These are phyloP conservation scores for Microctenopoma steveboyesi DNA, from an alignment of 2,797 vertebrate genomes.

Conservation along the genomic window DNA sequence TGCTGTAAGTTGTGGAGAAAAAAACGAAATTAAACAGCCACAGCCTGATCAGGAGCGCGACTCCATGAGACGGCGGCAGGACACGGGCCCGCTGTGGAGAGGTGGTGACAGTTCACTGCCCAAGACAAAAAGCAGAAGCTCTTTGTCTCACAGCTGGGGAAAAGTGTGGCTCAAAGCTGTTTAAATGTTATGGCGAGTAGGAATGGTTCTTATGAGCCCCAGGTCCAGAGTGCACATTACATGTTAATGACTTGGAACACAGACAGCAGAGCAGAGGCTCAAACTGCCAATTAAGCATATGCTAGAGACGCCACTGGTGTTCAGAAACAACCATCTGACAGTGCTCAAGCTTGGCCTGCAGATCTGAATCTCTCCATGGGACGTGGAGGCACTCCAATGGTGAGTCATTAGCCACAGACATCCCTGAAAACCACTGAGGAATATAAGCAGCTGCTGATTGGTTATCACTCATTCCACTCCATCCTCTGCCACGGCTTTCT, in stretches of 20 bases:
- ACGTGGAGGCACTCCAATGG: slow-evolving; percentile 69
- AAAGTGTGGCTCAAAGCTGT: slow-evolving; percentile 57
- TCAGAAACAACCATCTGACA: slow-evolving; percentile 74
- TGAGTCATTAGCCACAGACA: slow-evolving; percentile 75
- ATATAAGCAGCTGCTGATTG: slow-evolving; percentile 64
- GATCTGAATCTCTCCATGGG: slow-evolving; percentile 67
- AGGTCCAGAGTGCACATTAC: slow-evolving; percentile 74
- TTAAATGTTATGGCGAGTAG: slow-evolving; percentile 64
- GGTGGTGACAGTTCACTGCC: slow-evolving; percentile 62
- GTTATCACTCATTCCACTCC: slow-evolving; percentile 40
- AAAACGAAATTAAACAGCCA: slow-evolving; percentile 27
- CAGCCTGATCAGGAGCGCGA: slow-evolving; percentile 13
- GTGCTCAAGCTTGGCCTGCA: slow-evolving; percentile 67
- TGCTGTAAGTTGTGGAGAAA: slow-evolving; percentile 29
- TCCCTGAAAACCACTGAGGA: slow-evolving; percentile 66
- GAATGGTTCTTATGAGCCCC: slow-evolving; percentile 63
- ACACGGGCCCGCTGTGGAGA: slow-evolving; percentile 33
- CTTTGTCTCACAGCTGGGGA: slow-evolving; percentile 64
- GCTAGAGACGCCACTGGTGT: slow-evolving; percentile 74
- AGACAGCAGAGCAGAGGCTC: slow-evolving; percentile 76
- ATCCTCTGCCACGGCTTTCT: slow-evolving; percentile 7
- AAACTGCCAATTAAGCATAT: slow-evolving; percentile 82
- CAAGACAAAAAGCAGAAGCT: slow-evolving; percentile 64
- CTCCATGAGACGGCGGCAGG: slow-evolving; percentile 42
- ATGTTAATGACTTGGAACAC: slow-evolving; percentile 82